phyloP scores from a whole-genome alignment of 2,888 invertebrate species.

The Tachystola acroxantha region DNA sequence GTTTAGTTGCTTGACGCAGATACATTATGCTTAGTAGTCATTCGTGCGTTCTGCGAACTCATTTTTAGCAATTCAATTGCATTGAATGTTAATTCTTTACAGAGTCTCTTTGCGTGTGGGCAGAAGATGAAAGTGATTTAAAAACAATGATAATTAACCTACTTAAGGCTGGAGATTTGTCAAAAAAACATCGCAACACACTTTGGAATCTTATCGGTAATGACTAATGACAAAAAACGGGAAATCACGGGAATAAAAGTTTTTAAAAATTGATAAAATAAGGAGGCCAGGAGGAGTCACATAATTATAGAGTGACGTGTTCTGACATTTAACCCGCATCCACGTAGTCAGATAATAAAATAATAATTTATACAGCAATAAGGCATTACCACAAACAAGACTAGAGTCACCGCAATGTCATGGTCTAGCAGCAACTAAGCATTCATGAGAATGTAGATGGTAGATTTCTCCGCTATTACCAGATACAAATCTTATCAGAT shows the following conservation, averaged over 20 bases:
- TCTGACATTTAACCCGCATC: slow-evolving; percentile 45
- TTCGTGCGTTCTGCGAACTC: slow-evolving; percentile 13
- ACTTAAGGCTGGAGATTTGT: too few species aligned
- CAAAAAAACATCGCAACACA: too few species aligned
- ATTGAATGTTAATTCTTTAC: slow-evolving; percentile 26
- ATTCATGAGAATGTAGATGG: not conserved
- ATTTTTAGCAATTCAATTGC: slow-evolving; percentile 23
- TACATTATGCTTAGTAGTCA: slow-evolving; percentile 11
- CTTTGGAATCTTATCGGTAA: too few species aligned
- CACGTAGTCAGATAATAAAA: slow-evolving; percentile 28
- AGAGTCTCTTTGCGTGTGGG: slow-evolving; percentile 21
- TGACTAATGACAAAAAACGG: too few species aligned
- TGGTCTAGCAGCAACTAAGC: slow-evolving; percentile 3
- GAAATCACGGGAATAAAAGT: not conserved
- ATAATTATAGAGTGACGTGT: slow-evolving; percentile 20
- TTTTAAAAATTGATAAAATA: not conserved
- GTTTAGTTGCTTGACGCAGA: slow-evolving; percentile 14
- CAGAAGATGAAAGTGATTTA: slow-evolving; percentile 8
- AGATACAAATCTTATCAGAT: slow-evolving; percentile 5
- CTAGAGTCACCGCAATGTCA: slow-evolving; percentile 26
- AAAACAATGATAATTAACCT: slow-evolving; percentile 9
- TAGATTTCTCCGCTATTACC: not conserved
- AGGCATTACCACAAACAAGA: slow-evolving; percentile 21
- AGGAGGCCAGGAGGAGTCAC: not conserved
- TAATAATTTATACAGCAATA: slow-evolving; percentile 20